phyloP scores from a whole-genome alignment of 2,888 invertebrate species.

The Myathropa florea region DNA sequence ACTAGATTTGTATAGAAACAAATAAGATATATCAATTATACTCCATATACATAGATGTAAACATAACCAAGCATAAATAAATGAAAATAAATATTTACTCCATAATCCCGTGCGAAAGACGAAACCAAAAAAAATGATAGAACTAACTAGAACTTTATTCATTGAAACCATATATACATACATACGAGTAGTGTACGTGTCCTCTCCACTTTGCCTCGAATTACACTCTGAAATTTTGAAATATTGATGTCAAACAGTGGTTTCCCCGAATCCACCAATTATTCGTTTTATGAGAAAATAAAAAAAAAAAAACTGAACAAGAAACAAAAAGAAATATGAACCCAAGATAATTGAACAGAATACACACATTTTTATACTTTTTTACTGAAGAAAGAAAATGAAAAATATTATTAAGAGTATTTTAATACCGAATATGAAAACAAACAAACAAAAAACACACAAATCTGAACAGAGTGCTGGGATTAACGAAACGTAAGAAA shows the following conservation, averaged over 20 bases:
- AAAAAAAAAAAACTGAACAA: slow-evolving; percentile 15
- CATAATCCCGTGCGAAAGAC: slow-evolving; percentile 11
- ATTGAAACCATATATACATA: not conserved
- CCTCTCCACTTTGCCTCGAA: slow-evolving; percentile 49
- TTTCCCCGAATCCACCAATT: slow-evolving; percentile 52
- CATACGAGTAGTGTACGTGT: slow-evolving; percentile 4
- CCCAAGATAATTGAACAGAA: slow-evolving; percentile 34
- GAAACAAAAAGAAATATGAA: slow-evolving; percentile 15
- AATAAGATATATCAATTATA: slow-evolving; percentile 31
- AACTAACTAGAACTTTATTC: slow-evolving; percentile 29
- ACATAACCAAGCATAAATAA: slow-evolving; percentile 37
- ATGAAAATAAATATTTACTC: slow-evolving; percentile 18
- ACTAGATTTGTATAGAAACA: slow-evolving; percentile 23
- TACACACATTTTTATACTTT: slow-evolving; percentile 60
- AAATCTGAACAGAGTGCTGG: slow-evolving; percentile 28
- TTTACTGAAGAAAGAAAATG: slow-evolving; percentile 47
- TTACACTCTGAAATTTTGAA: slow-evolving; percentile 32
- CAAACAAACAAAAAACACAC: not conserved
- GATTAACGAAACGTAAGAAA: not conserved
- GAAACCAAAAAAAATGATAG: not conserved
- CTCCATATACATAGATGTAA: slow-evolving; percentile 36
- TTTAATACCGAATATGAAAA: slow-evolving; percentile 19
- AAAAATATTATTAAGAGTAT: slow-evolving; percentile 38
- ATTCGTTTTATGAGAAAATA: not conserved
- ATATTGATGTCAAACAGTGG: slow-evolving; percentile 50